Evolutionary conservation across 2,888 invertebrate genomes (phyloP).

Genomic region (Diarsia rubi): DNA sequence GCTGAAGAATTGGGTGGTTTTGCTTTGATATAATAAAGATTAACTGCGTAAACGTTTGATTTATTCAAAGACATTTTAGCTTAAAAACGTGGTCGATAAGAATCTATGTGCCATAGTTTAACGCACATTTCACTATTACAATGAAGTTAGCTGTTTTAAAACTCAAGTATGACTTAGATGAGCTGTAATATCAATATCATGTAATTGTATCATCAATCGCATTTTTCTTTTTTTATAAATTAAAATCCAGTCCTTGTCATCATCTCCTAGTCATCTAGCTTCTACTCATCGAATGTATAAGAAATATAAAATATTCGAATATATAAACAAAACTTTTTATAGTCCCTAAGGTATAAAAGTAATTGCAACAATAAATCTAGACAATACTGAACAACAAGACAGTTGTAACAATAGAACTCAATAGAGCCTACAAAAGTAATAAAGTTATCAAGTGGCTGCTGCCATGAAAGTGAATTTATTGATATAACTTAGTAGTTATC

Average conservation of each 20-base stretch:
- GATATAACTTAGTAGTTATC: slow-evolving; percentile 53
- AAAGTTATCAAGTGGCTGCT: slow-evolving; percentile 50
- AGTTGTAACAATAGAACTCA: slow-evolving; percentile 30
- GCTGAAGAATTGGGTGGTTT: slow-evolving; percentile 4
- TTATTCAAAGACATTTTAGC: slow-evolving; percentile 4
- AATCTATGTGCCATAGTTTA: neutral
- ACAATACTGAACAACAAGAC: slow-evolving; percentile 30
- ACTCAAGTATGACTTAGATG: neutral
- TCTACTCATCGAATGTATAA: neutral
- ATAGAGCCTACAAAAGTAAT: slow-evolving; percentile 49
- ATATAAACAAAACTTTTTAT: neutral
- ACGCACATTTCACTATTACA: neutral
- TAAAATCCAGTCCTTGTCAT: neutral
- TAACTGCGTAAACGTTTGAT: slow-evolving; percentile 4
- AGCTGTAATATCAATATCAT: neutral
- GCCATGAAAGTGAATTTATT: slow-evolving; percentile 56
- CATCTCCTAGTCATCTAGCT: neutral
- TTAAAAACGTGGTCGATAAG: neutral
- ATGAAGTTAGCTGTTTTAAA: neutral
- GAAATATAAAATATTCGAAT: neutral
- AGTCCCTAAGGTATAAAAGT: slow-evolving; percentile 8
- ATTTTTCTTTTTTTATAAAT: too few relatives aligned
- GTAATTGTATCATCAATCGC: neutral
- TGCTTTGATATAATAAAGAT: neutral
- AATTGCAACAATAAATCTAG: slow-evolving; percentile 45